Conservation (phyloP, 2,888 invertebrate genomes). For the Melanargia galathea region DNA sequence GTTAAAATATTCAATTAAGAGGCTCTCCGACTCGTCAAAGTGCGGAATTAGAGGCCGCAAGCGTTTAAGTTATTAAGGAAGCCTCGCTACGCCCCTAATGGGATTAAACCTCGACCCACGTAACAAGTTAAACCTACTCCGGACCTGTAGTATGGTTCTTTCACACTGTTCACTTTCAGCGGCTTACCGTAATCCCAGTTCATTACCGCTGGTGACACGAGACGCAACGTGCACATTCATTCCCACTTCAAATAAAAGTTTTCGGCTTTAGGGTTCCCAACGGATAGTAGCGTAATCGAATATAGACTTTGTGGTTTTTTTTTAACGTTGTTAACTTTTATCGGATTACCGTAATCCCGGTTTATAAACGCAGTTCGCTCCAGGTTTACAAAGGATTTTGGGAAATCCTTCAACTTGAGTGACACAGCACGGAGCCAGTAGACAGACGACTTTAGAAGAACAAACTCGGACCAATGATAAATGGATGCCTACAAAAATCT, state of each 20-base stretch:
- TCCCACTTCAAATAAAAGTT: background rate
- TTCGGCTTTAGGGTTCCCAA: background rate
- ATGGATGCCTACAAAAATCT: background rate
- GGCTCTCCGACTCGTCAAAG: constrained; percentile 50
- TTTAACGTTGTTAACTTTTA: constrained; percentile 7
- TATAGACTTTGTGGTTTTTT: constrained; percentile 7
- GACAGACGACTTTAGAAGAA: background rate
- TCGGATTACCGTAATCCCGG: constrained; percentile 8
- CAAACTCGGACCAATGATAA: background rate
- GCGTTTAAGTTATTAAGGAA: constrained; percentile 72
- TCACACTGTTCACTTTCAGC: constrained; percentile 33
- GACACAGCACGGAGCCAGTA: background rate
- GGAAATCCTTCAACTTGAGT: background rate
- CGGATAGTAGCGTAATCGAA: background rate
- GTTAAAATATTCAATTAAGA: constrained; percentile 58
- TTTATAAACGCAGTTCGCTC: constrained; percentile 3
- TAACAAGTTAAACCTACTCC: constrained; percentile 40
- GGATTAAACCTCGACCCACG: constrained; percentile 62
- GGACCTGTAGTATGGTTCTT: constrained; percentile 34
- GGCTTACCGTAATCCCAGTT: constrained; percentile 36
- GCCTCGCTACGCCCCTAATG: constrained; percentile 68
- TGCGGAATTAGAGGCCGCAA: constrained; percentile 56
- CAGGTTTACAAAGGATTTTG: constrained; percentile 1
- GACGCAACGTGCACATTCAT: constrained; percentile 8
- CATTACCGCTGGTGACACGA: constrained; percentile 27